phyloP scores from a whole-genome alignment of 2,113 vertebrate species.

The Hydropotes inermis region DNA sequence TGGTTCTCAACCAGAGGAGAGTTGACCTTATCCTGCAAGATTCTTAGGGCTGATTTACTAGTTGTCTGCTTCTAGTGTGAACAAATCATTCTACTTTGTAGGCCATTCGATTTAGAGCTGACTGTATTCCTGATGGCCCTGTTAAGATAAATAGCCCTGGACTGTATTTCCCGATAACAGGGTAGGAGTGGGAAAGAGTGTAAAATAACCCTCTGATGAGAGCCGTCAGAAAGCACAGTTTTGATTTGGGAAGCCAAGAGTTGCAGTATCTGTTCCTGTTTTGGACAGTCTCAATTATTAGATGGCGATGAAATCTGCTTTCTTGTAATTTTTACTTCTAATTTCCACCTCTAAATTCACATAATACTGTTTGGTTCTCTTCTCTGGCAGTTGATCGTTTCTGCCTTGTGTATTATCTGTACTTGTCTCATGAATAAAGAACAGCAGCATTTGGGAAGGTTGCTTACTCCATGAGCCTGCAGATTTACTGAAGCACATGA shows the following conservation, averaged over 20 bases:
- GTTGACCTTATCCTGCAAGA: slow-evolving; percentile 3
- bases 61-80: not conserved
- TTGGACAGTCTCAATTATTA: not conserved
- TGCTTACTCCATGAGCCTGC: not conserved
- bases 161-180: not conserved
- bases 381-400: not conserved
- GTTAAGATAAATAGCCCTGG: not conserved
- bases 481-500: not conserved
- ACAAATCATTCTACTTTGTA: slow-evolving; percentile 26
- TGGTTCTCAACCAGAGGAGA: not conserved
- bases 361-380: not conserved
- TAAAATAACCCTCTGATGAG: not conserved
- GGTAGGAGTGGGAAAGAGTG: not conserved
- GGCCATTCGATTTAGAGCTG: slow-evolving; percentile 14
- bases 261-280: not conserved
- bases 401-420: not conserved
- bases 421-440: not conserved
- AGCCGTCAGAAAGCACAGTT: not conserved
- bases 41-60: not conserved
- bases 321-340: not conserved
- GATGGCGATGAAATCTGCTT: not conserved
- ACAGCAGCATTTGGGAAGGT: not conserved
- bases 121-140: not conserved
- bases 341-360: not conserved
- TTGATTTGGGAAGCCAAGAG: not conserved